These are phyloP conservation scores for Alsophila aescularia DNA, from an alignment of 2,888 invertebrate species.

Conservation along the genomic window DNA sequence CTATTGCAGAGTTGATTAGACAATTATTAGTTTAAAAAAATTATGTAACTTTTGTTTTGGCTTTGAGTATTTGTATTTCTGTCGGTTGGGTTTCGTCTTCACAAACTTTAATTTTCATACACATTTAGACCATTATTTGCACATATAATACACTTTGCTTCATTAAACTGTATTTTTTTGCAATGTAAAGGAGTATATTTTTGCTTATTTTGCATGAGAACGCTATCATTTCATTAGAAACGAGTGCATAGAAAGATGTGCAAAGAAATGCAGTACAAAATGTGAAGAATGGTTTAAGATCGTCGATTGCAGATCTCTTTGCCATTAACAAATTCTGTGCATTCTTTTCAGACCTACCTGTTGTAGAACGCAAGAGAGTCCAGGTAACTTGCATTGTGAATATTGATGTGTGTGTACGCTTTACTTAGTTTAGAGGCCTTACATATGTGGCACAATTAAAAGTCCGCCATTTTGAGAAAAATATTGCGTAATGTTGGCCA, in stretches of 20 bases:
- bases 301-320: slow-evolving; percentile 65
- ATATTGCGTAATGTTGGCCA: too few species aligned
- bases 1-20: too few species aligned
- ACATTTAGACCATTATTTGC: slow-evolving; percentile 29
- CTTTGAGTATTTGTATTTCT: background rate
- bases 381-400: slow-evolving; percentile 46
- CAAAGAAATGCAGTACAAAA: slow-evolving; percentile 77
- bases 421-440: slow-evolving; percentile 11
- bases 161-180: slow-evolving; percentile 78
- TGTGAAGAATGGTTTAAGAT: slow-evolving; percentile 35
- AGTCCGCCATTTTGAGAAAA: too few species aligned
- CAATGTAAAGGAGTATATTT: slow-evolving; percentile 54
- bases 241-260: slow-evolving; percentile 81
- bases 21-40: too few species aligned
- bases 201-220: slow-evolving; percentile 52
- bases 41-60: background rate
- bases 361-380: slow-evolving; percentile 54
- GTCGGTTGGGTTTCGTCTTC: background rate
- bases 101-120: slow-evolving; percentile 23
- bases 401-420: slow-evolving; percentile 29
- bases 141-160: slow-evolving; percentile 27
- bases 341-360: slow-evolving; percentile 82
- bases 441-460: too few species aligned
- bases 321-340: slow-evolving; percentile 75
- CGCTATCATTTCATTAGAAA: slow-evolving; percentile 53